Evolutionary conservation across 2,113 vertebrate genomes (phyloP), one percentile per base, ranked within the genome.

Genomic region (Syngnathus typhle): DNA sequence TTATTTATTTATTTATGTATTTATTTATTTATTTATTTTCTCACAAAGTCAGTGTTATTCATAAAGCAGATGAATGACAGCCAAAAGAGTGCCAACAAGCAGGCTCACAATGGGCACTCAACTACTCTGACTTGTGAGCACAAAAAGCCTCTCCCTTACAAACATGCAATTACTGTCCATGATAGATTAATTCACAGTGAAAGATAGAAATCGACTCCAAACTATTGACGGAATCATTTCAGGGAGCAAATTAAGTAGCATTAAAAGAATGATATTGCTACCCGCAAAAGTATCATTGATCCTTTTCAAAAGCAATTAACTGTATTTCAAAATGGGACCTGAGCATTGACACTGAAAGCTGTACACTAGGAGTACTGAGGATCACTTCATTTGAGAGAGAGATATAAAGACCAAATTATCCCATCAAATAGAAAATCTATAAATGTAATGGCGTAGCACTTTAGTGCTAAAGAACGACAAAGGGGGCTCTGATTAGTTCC

Each of bases 351-450:
- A 32, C 27, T 32, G 27, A 32, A 32, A 2, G 78, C 79, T 70
- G 78, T 62, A 43, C 65, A 60, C 78, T 62, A 73, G 78, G 74
- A 84, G 84, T 71, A 60, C 76, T 66, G 79, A 86, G 84, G 85
- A 89, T 89, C 85, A 86, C 84, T 87, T 89, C 81, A 88, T 88
- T 85, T 88, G 82, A 80, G 83, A 81, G 83, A 81, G 82, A 72
- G 80, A 90, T 89, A 87, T 87, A 89, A 87, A 89, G 83, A 86
- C 83, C 84, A 88, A 89, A 90, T 91, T 89, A 89, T 88, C 83
- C 85, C 87, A 87, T 88, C 86, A 89, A 87, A 87, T 79, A 76
- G 84, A 88, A 89, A 89, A 89, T 91, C 87, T 89, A 89, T 90
- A 89, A 87, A 85, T 89, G 88, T 85, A 87, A 89, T 87, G 85